Conservation (phyloP, 2,888 invertebrate genomes). For the Chrysolina americana region DNA sequence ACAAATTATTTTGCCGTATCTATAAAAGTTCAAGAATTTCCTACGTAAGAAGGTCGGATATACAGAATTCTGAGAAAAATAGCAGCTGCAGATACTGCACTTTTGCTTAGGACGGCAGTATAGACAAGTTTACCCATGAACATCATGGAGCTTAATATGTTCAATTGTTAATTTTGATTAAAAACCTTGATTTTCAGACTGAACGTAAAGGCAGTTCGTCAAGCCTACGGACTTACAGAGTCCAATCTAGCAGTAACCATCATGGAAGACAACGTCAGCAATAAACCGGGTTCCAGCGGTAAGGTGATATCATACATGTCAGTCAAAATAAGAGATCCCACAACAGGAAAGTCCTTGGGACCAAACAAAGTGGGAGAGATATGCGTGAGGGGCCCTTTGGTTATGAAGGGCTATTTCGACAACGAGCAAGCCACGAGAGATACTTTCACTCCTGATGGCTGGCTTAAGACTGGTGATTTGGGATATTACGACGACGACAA, state of each 20-base stretch:
- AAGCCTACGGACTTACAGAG: slow-evolving; percentile 86
- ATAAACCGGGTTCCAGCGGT: slow-evolving; percentile 77
- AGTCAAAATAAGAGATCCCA: slow-evolving; percentile 76
- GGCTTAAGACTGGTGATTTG: slow-evolving; percentile 85
- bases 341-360: slow-evolving; percentile 76
- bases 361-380: slow-evolving; percentile 82
- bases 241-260: slow-evolving; percentile 74
- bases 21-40: too few relatives aligned
- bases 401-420: slow-evolving; percentile 82
- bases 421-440: slow-evolving; percentile 76
- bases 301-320: slow-evolving; percentile 74
- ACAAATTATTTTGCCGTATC: too few relatives aligned
- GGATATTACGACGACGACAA: slow-evolving; percentile 85
- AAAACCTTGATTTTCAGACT: background rate
- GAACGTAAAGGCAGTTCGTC: slow-evolving; percentile 71
- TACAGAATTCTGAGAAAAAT: too few relatives aligned
- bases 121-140: too few relatives aligned
- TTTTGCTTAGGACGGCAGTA: too few relatives aligned
- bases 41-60: too few relatives aligned
- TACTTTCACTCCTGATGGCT: slow-evolving; percentile 81
- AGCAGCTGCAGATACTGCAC: too few relatives aligned
- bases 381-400: slow-evolving; percentile 81
- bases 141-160: too few relatives aligned
- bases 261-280: slow-evolving; percentile 62
- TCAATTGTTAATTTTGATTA: background rate